Base-by-base conservation (phyloP, 2,888 invertebrate genomes). In the Agrochola lychnidis region DNA sequence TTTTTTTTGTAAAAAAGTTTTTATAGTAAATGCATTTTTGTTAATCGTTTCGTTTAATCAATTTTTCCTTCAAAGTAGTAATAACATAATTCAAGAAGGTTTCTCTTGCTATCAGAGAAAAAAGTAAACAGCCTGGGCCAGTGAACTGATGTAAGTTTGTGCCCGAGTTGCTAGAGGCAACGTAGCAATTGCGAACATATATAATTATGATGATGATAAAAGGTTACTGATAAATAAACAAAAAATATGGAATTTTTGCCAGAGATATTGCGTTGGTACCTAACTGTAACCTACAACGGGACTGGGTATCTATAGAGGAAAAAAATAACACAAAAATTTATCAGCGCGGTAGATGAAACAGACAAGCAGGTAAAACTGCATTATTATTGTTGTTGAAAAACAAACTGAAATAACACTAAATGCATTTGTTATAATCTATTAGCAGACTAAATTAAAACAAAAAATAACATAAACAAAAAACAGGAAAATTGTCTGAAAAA, bases 401-500 rank as follows among this genome's bases (percentile, higher is more conserved):
- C 36, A 36, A 36, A 30, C 42, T 59, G 4, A 59, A 66, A 73
- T 7, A 74, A 59, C 16, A 70, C 7, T 30, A 22, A 69, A 59
- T 61, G 48, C 48, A 74, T 72, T 66, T 73, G 25, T 30, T 70
- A 57, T 57, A 30, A 51, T 40, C 42, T 68, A 68, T n/a, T 56
- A 53, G 16, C 9, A 56, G 42, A 69, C 25, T 22, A 61, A 69
- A 82, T 68, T 19, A 70, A 74, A 79, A 70, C 16, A 9, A 14
- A 64, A 64, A 71, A 70, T 70, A 69, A 69, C 19, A 16, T 68
- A 75, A 79, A 84, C 74, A 81, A 76, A 67, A 79, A 85, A 67
- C 81, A 84, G 86, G 86, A 86, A 86, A 87, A 88, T 76, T 42
- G 42, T 45, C 62, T 42, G 40, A 42, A 76, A 81, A 84, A 76